phyloP scores from a whole-genome alignment of 2,113 vertebrate genomes.

The Vicugna pacos region DNA sequence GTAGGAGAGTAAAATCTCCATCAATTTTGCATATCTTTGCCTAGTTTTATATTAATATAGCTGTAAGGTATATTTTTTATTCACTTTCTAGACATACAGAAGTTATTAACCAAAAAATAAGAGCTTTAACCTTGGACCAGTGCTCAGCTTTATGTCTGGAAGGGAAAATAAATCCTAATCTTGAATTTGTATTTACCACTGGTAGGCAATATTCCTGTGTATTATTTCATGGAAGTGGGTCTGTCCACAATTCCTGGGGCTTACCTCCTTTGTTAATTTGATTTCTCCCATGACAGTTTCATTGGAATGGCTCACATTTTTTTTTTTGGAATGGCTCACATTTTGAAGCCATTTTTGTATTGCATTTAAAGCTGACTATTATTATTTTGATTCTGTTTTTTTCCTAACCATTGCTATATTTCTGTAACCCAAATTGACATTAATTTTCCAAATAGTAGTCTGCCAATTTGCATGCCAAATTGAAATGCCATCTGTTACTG shows the following conservation, averaged over 20 bases:
- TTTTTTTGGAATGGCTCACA: background rate
- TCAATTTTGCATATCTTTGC: background rate
- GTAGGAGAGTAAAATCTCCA: background rate
- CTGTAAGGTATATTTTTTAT: background rate
- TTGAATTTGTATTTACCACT: background rate
- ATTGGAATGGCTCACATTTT: background rate
- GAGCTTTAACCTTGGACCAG: background rate
- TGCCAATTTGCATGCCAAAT: background rate
- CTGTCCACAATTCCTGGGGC: background rate
- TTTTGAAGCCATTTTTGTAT: background rate
- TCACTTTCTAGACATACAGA: background rate
- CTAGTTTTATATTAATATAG: background rate
- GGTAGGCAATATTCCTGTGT: background rate
- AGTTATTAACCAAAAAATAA: conserved; percentile 5
- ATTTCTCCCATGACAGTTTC: background rate
- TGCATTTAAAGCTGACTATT: background rate
- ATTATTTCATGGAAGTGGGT: background rate
- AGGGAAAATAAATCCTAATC: background rate
- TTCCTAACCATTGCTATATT: background rate
- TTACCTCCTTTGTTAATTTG: background rate
- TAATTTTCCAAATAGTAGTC: background rate
- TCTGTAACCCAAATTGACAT: background rate
- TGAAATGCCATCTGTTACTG: background rate
- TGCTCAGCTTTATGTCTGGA: background rate
- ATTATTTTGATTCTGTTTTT: background rate